These are phyloP conservation scores for Aspiorhynchus laticeps DNA, from an alignment of 2,113 vertebrate species.

Conservation along the genomic window DNA sequence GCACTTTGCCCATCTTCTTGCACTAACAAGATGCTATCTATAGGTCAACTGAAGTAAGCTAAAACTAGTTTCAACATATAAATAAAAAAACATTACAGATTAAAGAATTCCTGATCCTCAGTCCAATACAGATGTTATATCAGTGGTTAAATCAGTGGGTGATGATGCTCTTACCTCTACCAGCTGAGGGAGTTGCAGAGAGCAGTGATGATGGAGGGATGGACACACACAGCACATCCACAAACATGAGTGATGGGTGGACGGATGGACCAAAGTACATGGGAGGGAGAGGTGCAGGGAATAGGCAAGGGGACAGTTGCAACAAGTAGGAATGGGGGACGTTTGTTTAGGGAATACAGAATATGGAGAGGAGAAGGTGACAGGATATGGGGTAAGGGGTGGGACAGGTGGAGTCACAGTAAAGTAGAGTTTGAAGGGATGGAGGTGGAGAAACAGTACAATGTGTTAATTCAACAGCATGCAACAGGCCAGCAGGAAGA, in stretches of 20 bases:
- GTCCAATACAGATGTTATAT: constrained; percentile 4
- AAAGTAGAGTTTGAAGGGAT: constrained; percentile 47
- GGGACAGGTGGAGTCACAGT: constrained; percentile 38
- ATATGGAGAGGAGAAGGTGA: neutral
- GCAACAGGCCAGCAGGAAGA: constrained; percentile 62
- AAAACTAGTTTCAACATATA: neutral
- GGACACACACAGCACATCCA: constrained; percentile 77
- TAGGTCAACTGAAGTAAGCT: neutral
- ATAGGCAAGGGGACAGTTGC: constrained; percentile 34
- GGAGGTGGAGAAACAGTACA: constrained; percentile 74
- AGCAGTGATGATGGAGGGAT: constrained; percentile 72
- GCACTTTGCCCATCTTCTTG: neutral
- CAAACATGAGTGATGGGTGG: constrained; percentile 63
- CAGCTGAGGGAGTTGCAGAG: constrained; percentile 78
- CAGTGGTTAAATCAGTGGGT: constrained; percentile 20
- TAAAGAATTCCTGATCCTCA: neutral
- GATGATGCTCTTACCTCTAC: constrained; percentile 76
- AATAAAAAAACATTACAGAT: neutral
- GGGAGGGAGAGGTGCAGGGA: constrained; percentile 12
- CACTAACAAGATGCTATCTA: constrained; percentile 8
- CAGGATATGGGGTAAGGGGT: constrained; percentile 27
- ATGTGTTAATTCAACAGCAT: constrained; percentile 77
- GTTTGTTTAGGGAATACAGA: neutral
- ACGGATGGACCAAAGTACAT: constrained; percentile 37
- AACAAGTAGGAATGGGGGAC: constrained; percentile 30